Base-by-base conservation (phyloP, 2,797 vertebrate species). In the Lepus oiostolus region DNA sequence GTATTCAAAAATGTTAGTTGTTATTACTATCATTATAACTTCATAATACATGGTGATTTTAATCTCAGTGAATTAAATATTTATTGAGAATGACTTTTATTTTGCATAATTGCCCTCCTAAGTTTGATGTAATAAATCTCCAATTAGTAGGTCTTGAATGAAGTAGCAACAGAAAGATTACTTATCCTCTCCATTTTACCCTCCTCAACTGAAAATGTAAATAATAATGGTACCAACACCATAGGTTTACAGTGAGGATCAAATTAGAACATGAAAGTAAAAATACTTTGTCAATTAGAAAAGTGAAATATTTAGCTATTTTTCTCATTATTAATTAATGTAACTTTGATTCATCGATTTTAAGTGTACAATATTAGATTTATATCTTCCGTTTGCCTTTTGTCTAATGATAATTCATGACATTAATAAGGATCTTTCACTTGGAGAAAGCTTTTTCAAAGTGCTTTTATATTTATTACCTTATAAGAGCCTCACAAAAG, bases 401-500 rank as follows among this genome's bases (percentile, higher is more conserved):
- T 94, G 50, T 89, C 42, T 94, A 96, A 88, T 93, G 77, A 35
- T 74, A 94, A 96, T 91, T 95, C 70, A 82, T 87, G 87, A 77
- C 16, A 93, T 88, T 90, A 93, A 77, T 84, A 91, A 82, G 60
- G 74, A 62, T 35, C 10, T 94, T 95, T 97, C 90, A 93, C 47
- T 88, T 93, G 77, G 85, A 88, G 63, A 85, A 70, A 90, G 80
- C 58, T 82, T 88, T 96, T 90, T 79, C 35, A 87, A 95, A 94
- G 87, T 88, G 52, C 74, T 90, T 96, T 96, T 88, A 90, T 92
- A 93, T 95, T 96, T 95, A 94, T 95, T 92, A 88, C 72, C 60
- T 84, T 84, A 24, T 71, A 90, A 90, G 50, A 87, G 50, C 42
- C 88, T 92, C 42, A 82, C 50, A 92, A 93, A 95, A 95, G 67